phyloP scores from a whole-genome alignment of 2,113 vertebrate genomes.

The Odocoileus virginianus region DNA sequence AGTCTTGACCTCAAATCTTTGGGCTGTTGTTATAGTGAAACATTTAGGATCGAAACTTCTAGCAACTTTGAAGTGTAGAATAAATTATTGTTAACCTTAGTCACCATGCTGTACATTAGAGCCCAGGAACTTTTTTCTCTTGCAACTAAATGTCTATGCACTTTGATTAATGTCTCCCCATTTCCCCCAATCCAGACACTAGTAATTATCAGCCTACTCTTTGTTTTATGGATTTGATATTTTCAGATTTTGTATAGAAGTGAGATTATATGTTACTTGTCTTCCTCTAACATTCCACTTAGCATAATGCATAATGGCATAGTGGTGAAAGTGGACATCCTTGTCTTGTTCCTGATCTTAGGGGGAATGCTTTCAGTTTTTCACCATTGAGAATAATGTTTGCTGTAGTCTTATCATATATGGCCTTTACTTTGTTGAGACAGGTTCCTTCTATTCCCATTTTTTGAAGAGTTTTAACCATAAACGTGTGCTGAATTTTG shows the following conservation, averaged over 20 bases:
- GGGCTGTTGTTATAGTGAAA: not conserved
- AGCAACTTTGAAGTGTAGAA: not conserved
- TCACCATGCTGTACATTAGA: not conserved
- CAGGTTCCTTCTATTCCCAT: not conserved
- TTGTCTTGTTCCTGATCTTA: not conserved
- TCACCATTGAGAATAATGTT: not conserved
- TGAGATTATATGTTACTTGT: not conserved
- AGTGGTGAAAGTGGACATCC: not conserved
- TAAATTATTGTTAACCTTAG: not conserved
- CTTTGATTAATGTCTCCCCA: not conserved
- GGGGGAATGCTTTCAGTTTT: not conserved
- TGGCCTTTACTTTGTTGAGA: not conserved
- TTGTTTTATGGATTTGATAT: not conserved
- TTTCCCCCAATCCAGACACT: not conserved
- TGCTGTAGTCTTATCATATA: not conserved
- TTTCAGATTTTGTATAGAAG: not conserved
- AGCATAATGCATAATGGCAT: not conserved
- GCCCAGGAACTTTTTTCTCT: not conserved
- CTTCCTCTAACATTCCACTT: not conserved
- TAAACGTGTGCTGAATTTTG: not conserved
- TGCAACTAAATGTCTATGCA: not conserved
- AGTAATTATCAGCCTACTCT: not conserved
- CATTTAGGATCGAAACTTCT: not conserved
- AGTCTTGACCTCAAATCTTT: not conserved
- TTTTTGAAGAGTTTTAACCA: not conserved